These are phyloP conservation scores for Chydorus sphaericus DNA, from an alignment of 2,888 invertebrate species.

Conservation along the genomic window DNA sequence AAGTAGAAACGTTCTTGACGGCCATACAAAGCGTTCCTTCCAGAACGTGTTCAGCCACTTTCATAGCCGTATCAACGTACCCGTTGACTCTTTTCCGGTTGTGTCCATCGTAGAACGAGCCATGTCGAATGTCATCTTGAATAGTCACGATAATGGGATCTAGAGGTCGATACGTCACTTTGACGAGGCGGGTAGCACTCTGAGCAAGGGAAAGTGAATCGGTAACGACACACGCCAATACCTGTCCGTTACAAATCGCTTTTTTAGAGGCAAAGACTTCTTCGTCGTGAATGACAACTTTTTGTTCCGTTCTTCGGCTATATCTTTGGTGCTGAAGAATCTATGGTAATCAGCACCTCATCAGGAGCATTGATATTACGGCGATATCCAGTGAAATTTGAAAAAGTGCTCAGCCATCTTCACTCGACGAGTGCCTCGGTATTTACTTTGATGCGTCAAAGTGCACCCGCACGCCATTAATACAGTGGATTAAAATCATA, in stretches of 20 bases:
- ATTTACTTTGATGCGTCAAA: slow-evolving; percentile 15
- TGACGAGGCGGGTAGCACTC: slow-evolving; percentile 62
- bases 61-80: background rate
- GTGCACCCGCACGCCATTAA: slow-evolving; percentile 53
- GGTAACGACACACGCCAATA: slow-evolving; percentile 66
- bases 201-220: slow-evolving; percentile 64
- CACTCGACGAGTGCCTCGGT: slow-evolving; percentile 34
- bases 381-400: slow-evolving; percentile 70
- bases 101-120: slow-evolving; percentile 18
- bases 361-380: slow-evolving; percentile 52
- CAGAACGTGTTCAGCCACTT: slow-evolving; percentile 37
- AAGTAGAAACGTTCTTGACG: slow-evolving; percentile 93
- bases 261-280: slow-evolving; percentile 61
- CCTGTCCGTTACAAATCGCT: slow-evolving; percentile 60
- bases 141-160: slow-evolving; percentile 71
- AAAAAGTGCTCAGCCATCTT: slow-evolving; percentile 65
- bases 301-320: slow-evolving; percentile 46
- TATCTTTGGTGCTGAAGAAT: slow-evolving; percentile 61
- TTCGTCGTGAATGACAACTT: slow-evolving; percentile 64
- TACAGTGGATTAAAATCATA: slow-evolving; percentile 88
- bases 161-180: slow-evolving; percentile 63
- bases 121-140: slow-evolving; percentile 31
- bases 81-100: background rate
- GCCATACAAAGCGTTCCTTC: slow-evolving; percentile 67
- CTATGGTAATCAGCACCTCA: slow-evolving; percentile 67